A percentile compares a stretch with the other conserved stretches of the same genome.
These are phyloP conservation scores for Phaedon cochleariae DNA, from an alignment of 2,888 invertebrate species.

Conservation along the genomic window DNA sequence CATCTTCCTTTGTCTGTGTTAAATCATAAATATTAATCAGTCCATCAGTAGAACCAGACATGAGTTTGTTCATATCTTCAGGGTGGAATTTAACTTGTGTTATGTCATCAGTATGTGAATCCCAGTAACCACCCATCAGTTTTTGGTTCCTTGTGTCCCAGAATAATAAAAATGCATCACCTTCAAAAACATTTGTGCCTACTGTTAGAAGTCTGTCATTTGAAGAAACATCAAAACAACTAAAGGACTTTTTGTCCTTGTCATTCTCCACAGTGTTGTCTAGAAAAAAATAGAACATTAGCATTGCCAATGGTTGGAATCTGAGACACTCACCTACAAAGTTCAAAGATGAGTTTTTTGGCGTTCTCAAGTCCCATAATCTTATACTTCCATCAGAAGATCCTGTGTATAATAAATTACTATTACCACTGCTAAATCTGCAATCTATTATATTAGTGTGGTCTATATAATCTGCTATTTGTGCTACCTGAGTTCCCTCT, in stretches of 20 bases:
- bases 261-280: conserved; percentile 49
- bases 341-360: conserved; percentile 54
- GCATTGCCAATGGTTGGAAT: background rate
- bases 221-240: conserved; percentile 78
- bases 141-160: conserved; percentile 76
- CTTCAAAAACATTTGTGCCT: conserved; percentile 75
- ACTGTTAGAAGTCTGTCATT: conserved; percentile 76
- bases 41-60: conserved; percentile 84
- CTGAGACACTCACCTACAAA: conserved; percentile 36
- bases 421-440: conserved; percentile 68
- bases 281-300: conserved; percentile 36
- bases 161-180: conserved; percentile 80
- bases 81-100: conserved; percentile 81
- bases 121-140: conserved; percentile 82
- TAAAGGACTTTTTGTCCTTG: conserved; percentile 66
- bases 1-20: conserved; percentile 76
- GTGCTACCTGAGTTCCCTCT: conserved; percentile 56
- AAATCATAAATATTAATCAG: conserved; percentile 86
- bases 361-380: conserved; percentile 71
- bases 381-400: conserved; percentile 68
- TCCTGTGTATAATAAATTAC: conserved; percentile 68
- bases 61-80: conserved; percentile 70
- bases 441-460: conserved; percentile 66
- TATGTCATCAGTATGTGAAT: conserved; percentile 84
- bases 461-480: conserved; percentile 59